phyloP scores from a whole-genome alignment of 2,113 vertebrate genomes.

The Galeopterus variegatus region DNA sequence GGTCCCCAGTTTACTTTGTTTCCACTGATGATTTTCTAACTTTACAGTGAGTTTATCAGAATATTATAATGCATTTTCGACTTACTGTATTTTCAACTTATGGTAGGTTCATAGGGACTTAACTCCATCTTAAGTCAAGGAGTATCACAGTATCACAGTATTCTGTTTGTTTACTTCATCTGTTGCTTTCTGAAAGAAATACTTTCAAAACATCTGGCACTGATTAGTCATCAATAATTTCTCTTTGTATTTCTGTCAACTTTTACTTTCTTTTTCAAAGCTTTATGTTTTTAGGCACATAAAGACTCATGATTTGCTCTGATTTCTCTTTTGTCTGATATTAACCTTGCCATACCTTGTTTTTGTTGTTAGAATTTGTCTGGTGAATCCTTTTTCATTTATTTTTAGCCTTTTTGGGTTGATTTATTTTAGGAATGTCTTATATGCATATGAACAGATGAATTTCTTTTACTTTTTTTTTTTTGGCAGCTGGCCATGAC shows the following conservation, averaged over 20 bases:
- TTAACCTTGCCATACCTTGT: background rate
- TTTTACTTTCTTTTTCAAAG: constrained; percentile 30
- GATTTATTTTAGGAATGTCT: constrained; percentile 1
- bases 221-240: background rate
- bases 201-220: background rate
- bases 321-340: constrained; percentile 13
- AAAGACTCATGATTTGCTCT: constrained; percentile 8
- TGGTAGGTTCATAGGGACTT: no score
- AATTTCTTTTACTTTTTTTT: background rate
- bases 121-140: no score
- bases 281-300: background rate
- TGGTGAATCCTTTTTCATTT: background rate
- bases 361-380: background rate
- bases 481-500: no score
- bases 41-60: no score
- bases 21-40: no score
- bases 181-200: constrained; percentile 38
- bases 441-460: background rate
- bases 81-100: no score
- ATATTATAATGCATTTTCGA: no score
- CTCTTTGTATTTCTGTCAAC: background rate
- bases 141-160: background rate
- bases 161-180: background rate
- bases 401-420: background rate
- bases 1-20: no score